phyloP scores from a whole-genome alignment of 2,113 vertebrate genomes.

The Phrynosoma platyrhinos region DNA sequence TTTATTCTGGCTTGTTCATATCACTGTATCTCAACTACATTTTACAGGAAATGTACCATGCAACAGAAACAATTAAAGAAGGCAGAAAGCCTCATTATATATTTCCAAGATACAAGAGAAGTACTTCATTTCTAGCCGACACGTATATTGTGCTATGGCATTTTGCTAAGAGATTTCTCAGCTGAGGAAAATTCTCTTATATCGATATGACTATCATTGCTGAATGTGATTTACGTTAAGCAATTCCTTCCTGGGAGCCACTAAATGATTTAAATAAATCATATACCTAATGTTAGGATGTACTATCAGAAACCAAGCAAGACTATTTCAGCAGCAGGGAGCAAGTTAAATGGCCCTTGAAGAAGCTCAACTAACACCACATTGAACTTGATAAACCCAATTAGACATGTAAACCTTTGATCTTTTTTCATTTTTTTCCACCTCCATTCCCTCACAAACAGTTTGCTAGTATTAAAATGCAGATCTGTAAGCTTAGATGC shows the following conservation, averaged over 20 bases:
- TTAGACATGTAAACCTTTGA: neutral
- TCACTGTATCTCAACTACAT: neutral
- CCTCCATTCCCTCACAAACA: neutral
- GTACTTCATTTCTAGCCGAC: neutral
- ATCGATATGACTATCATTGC: neutral
- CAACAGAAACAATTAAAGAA: conserved; percentile 1
- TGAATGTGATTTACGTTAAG: neutral
- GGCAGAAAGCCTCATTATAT: neutral
- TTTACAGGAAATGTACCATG: neutral
- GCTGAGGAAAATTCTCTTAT: neutral
- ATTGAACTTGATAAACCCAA: neutral
- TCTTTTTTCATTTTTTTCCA: neutral
- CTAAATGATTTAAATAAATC: neutral
- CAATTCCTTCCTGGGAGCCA: neutral
- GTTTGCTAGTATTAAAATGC: neutral
- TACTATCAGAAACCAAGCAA: neutral
- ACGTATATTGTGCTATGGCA: neutral
- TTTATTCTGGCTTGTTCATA: neutral
- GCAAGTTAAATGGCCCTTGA: neutral
- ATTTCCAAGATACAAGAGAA: neutral
- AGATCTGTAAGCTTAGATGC: neutral
- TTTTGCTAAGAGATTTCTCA: neutral
- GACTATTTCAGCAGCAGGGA: neutral
- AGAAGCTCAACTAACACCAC: neutral
- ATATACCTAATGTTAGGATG: neutral